phyloP scores from a whole-genome alignment of 2,888 invertebrate genomes.

The Rhagonycha lutea region DNA sequence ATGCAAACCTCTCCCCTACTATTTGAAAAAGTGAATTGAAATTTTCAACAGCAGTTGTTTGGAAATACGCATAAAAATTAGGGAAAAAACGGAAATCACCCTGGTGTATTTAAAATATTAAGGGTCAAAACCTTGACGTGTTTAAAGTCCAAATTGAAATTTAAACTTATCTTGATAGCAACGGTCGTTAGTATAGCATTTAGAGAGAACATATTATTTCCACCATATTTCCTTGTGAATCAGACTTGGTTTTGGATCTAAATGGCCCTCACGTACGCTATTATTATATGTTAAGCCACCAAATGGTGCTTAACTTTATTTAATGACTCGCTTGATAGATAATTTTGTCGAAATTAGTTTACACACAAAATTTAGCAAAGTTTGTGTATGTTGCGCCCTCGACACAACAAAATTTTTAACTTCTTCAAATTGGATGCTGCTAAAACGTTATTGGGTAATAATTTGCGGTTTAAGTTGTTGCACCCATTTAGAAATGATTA shows the following conservation, averaged over 20 bases:
- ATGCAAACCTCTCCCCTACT: too few species aligned
- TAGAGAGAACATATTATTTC: conserved; percentile 33
- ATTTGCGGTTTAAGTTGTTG: background rate
- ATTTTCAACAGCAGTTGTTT: background rate
- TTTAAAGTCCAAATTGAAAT: conserved; percentile 1
- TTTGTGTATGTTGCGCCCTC: background rate
- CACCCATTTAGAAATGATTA: background rate
- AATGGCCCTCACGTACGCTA: conserved; percentile 28
- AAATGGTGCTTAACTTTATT: conserved; percentile 27
- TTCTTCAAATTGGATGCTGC: background rate
- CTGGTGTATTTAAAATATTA: background rate
- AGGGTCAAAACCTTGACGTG: background rate
- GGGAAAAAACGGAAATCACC: background rate
- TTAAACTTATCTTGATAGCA: conserved; percentile 31
- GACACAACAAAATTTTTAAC: background rate
- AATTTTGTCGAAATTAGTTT: background rate
- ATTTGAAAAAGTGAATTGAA: too few species aligned
- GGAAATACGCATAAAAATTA: background rate
- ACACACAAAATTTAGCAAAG: background rate
- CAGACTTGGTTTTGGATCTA: conserved; percentile 25
- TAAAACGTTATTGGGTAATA: background rate
- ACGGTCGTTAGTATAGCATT: conserved; percentile 29
- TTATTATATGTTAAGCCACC: conserved; percentile 26
- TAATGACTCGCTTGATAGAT: conserved; percentile 17
- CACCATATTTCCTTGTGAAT: conserved; percentile 34